Evolutionary conservation across 2,113 vertebrate genomes (phyloP), one percentile per base, ranked within the genome.

Genomic region (Festucalex cinctus): DNA sequence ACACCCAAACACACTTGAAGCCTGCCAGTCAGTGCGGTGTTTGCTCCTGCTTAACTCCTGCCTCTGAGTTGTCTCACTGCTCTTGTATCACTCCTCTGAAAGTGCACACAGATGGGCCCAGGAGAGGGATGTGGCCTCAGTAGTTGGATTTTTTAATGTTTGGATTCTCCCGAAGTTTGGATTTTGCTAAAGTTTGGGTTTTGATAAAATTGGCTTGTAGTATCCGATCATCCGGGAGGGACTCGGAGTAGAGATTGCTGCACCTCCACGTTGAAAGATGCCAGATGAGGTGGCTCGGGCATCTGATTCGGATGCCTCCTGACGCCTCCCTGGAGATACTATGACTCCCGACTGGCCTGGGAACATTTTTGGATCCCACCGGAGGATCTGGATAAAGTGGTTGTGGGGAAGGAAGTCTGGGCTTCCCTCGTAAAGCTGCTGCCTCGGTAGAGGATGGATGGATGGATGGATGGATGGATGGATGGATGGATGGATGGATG

Each of bases 21-120:
- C 57, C 32, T 59, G 17, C 57, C 17, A 59, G 57, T 20, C 57
- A 36, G 57, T 59, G 32, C 32, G 12, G 57, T 59, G 57, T 59
- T 59, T 35, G 10, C 57, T 36, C 32, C 19, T n/a, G 57, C 32
- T 59, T 35, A 59, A 59, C 57, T 12, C 32, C 19, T 58, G 28
- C 28, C 16, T 3, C 56, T 36, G 28, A 35, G 16, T 59, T 59
- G 57, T 59, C 57, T 59, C 32, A 19, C 32, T 59, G 17, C 1
- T 19, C 54, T 17, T 17, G 26, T 32, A 36, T 20, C 32, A 32
- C 12, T 36, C 9, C 19, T 36, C 9, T 59, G 57, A 59, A 32
- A 59, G 57, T 59, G 57, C 32, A 36, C 57, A 59, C 32, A 59
- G 32, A 36, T 59, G 32, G 57, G 3, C 28, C 32, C 32, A 59